phyloP scores from a whole-genome alignment of 2,888 invertebrate genomes.

The Campoletis raptor region DNA sequence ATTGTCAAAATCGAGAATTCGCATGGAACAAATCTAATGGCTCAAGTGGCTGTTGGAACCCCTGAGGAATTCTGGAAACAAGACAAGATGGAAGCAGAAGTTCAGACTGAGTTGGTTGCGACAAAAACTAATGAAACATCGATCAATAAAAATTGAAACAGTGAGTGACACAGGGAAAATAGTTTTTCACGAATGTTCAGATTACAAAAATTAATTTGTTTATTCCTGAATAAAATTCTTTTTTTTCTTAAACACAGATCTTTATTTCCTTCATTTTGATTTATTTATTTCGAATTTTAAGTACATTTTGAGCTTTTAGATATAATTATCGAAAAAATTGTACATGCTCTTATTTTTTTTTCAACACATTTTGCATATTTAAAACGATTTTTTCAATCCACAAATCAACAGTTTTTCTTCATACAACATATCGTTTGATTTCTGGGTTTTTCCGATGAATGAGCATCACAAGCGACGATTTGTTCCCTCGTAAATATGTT shows the following conservation, averaged over 20 bases:
- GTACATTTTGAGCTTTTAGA: neutral
- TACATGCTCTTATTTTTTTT: neutral
- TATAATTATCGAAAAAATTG: neutral
- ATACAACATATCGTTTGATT: constrained; percentile 36
- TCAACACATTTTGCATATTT: neutral
- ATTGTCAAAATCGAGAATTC: constrained; percentile 18
- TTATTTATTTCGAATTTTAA: neutral
- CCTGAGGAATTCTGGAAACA: constrained; percentile 27
- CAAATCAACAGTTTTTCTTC: constrained; percentile 37
- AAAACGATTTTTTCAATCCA: neutral
- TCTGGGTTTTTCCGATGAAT: constrained; percentile 23
- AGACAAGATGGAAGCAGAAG: constrained; percentile 15
- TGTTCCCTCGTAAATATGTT: constrained; percentile 62
- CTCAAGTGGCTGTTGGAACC: constrained; percentile 28
- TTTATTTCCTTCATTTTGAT: neutral
- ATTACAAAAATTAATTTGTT: neutral
- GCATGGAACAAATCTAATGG: neutral
- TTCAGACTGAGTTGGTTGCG: constrained; percentile 24
- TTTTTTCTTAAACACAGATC: neutral
- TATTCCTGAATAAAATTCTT: neutral
- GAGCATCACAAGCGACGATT: constrained; percentile 69
- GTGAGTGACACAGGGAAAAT: neutral
- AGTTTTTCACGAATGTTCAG: neutral
- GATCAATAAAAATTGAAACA: neutral
- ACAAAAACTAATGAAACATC: constrained; percentile 16